Conservation (phyloP, 35 echinoderm and acorn worm genomes). For the Apostichopus californicus region DNA sequence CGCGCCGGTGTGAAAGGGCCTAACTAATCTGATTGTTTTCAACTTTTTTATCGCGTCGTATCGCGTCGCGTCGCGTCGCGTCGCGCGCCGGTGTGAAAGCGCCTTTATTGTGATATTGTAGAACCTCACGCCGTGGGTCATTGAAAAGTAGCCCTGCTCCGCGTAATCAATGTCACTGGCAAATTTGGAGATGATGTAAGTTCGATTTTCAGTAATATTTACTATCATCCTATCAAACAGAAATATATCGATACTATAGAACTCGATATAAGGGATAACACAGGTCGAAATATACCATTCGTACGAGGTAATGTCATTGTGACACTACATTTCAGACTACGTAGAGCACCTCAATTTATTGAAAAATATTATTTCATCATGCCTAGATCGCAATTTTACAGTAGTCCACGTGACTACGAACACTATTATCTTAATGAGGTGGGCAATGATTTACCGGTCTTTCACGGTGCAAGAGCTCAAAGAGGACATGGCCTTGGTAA, state of each 20-base stretch:
- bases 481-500: slow-evolving; percentile 41
- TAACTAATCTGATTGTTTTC: too few relatives aligned
- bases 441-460: slow-evolving; percentile 36
- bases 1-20: too few relatives aligned
- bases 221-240: slow-evolving; percentile 64
- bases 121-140: slow-evolving; percentile 66
- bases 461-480: not conserved
- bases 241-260: slow-evolving; percentile 67
- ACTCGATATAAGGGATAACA: slow-evolving; percentile 57
- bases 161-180: slow-evolving; percentile 43
- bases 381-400: not conserved
- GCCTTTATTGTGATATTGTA: slow-evolving; percentile 66
- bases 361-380: not conserved
- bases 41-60: too few relatives aligned
- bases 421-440: slow-evolving; percentile 44
- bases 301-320: not conserved
- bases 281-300: slow-evolving; percentile 12
- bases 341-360: slow-evolving; percentile 44
- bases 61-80: too few relatives aligned
- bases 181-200: slow-evolving; percentile 36
- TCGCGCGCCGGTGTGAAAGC: too few relatives aligned
- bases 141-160: slow-evolving; percentile 53
- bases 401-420: slow-evolving; percentile 26
- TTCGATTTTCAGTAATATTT: slow-evolving; percentile 38
- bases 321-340: slow-evolving; percentile 47